These are phyloP conservation scores for Falco biarmicus DNA, from an alignment of 2,797 vertebrate species.

Conservation along the genomic window DNA sequence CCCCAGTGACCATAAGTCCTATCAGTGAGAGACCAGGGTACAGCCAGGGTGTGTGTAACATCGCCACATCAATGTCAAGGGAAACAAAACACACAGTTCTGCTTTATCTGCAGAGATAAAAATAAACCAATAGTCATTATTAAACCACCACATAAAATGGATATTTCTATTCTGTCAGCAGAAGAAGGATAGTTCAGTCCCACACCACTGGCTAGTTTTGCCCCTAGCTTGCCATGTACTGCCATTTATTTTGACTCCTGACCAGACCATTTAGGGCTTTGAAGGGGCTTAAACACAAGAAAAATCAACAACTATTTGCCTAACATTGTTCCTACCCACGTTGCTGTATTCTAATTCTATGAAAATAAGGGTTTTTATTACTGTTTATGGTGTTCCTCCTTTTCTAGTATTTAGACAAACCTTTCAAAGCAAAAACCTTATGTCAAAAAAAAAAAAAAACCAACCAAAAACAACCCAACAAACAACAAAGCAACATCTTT, in stretches of 20 bases:
- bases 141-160: neutral
- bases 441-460: rapidly evolving
- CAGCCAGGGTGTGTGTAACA: neutral
- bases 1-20: neutral
- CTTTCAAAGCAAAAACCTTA: neutral
- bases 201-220: neutral
- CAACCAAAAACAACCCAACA: too few relatives aligned
- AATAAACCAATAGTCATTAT: neutral
- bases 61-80: neutral
- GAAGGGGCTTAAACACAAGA: neutral
- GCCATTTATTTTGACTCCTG: neutral
- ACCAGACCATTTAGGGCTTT: neutral
- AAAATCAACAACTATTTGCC: neutral
- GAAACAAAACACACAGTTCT: neutral
- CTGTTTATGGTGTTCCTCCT: neutral
- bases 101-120: neutral
- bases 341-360: neutral
- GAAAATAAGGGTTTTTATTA: neutral
- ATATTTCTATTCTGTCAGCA: neutral
- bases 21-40: neutral
- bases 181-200: neutral
- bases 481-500: neutral
- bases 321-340: neutral
- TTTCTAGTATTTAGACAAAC: neutral
- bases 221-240: neutral